Conservation (phyloP, 1,140 invertebrate genomes). For the Arctopsyche grandis region DNA sequence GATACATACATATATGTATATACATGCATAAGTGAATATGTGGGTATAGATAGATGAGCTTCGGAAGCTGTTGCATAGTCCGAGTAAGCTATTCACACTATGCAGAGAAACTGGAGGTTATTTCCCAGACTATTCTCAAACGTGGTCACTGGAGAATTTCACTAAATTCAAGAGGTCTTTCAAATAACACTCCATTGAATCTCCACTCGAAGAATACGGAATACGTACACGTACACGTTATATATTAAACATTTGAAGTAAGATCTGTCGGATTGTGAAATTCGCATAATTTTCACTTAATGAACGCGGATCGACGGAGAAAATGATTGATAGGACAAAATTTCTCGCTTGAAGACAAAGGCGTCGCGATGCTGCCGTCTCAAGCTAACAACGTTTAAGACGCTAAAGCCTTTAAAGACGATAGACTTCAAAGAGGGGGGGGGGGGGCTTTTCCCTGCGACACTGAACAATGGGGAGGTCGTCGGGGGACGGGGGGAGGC, state of each 20-base stretch:
- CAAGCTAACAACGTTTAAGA: not conserved
- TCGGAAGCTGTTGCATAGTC: constrained; percentile 8
- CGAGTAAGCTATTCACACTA: not conserved
- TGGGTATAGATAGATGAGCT: not conserved
- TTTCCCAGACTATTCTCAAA: not conserved
- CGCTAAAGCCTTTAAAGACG: not conserved
- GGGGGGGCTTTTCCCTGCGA: no score
- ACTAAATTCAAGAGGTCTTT: constrained; percentile 15
- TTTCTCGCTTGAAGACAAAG: no score
- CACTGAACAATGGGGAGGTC: not conserved
- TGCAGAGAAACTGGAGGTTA: not conserved
- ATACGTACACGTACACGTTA: not conserved
- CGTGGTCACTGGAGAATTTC: constrained; percentile 24
- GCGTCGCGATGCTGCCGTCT: no score
- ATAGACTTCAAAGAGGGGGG: not conserved
- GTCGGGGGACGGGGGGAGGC: not conserved
- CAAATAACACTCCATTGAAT: constrained; percentile 6
- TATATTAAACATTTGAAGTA: not conserved
- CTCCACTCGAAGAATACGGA: not conserved
- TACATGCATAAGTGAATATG: not conserved
- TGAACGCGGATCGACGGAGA: no score
- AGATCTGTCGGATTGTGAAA: not conserved
- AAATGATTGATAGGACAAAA: no score
- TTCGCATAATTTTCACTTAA: no score
- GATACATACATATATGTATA: not conserved